phyloP scores from a whole-genome alignment of 2,113 vertebrate species.

The Prunella fulvescens region DNA sequence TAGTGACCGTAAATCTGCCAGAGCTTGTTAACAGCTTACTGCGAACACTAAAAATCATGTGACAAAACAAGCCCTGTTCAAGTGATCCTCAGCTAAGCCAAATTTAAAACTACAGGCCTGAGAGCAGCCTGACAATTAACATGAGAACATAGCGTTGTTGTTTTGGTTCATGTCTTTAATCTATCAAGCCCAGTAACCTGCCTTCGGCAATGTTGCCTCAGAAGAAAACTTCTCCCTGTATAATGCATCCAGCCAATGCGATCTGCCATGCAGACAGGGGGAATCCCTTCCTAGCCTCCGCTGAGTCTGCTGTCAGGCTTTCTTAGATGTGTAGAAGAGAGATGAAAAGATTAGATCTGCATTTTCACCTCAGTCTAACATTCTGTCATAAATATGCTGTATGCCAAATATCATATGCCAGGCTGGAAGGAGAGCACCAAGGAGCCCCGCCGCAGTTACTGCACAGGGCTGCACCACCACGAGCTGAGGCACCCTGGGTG shows the following conservation, averaged over 20 bases:
- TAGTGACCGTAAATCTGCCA: constrained; percentile 63
- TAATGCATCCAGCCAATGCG: neutral
- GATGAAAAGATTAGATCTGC: constrained; percentile 23
- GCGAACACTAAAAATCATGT: constrained; percentile 46
- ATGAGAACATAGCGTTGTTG: constrained; percentile 43
- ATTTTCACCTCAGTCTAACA: constrained; percentile 42
- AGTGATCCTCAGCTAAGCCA: constrained; percentile 22
- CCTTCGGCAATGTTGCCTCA: constrained; percentile 58
- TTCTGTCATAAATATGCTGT: constrained; percentile 41
- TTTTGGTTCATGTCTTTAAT: constrained; percentile 64
- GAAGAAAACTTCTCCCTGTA: constrained; percentile 32
- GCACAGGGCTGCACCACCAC: neutral
- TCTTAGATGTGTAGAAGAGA: neutral
- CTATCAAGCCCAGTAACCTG: constrained; percentile 64
- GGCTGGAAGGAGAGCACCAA: neutral
- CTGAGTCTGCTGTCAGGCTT: constrained; percentile 38
- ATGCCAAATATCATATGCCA: constrained; percentile 42
- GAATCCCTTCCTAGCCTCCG: constrained; percentile 12
- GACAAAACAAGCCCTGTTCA: constrained; percentile 53
- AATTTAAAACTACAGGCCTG: constrained; percentile 57
- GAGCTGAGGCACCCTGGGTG: neutral
- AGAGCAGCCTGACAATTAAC: constrained; percentile 64
- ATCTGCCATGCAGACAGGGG: neutral
- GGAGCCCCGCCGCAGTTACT: neutral
- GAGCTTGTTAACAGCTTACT: constrained; percentile 62